Percentiles rank a stretch among this genome's conserved stretches.
Evolutionary conservation across 2,888 invertebrate species (phyloP).

Genomic region (Omphaloscelis lunosa): DNA sequence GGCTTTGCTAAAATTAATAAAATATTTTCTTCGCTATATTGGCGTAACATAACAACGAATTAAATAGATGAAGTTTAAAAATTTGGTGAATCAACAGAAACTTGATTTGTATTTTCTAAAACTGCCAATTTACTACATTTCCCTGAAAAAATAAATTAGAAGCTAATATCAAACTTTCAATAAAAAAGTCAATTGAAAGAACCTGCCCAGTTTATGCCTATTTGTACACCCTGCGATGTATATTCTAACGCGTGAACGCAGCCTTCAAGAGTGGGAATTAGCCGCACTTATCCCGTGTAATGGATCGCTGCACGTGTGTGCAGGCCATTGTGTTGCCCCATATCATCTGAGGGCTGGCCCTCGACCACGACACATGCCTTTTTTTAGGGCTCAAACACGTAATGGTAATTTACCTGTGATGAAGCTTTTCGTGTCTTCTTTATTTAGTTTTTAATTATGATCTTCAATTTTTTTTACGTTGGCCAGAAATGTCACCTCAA

Average conservation of each 20-base stretch:
- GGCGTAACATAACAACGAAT: neutral
- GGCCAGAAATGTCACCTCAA: neutral
- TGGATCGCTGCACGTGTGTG: conserved; percentile 81
- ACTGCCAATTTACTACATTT: too few species aligned
- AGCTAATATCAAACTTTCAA: neutral
- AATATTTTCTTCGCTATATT: conserved; percentile 8
- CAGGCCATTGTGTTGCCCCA: conserved; percentile 77
- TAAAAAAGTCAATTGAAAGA: neutral
- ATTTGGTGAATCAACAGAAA: neutral
- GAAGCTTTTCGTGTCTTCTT: neutral
- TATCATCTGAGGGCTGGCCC: conserved; percentile 64
- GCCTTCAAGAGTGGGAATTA: conserved; percentile 84
- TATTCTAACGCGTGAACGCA: conserved; percentile 76
- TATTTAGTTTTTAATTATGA: neutral
- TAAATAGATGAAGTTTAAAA: neutral
- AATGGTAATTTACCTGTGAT: conserved; percentile 39
- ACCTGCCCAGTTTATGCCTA: conserved; percentile 66
- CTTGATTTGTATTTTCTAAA: neutral
- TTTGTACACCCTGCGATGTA: conserved; percentile 70
- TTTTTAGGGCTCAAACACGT: conserved; percentile 40
- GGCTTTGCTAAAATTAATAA: conserved; percentile 16
- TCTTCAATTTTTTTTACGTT: neutral
- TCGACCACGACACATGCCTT: conserved; percentile 44
- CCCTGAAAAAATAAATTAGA: neutral
- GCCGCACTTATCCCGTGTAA: conserved; percentile 88